phyloP scores from a whole-genome alignment of 2,113 vertebrate species.

The Ornithorhynchus anatinus region DNA sequence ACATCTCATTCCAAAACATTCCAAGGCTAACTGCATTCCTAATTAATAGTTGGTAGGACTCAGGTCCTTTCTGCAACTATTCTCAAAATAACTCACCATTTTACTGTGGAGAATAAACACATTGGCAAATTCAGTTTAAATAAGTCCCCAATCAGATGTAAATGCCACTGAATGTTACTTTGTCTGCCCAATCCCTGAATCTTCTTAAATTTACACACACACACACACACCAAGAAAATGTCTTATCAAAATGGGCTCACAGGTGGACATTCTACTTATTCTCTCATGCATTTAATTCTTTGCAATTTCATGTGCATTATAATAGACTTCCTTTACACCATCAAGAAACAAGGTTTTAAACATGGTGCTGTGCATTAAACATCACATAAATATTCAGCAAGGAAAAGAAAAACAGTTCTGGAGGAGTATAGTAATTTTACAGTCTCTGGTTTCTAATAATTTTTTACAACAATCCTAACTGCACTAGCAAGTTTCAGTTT shows the following conservation, averaged over 20 bases:
- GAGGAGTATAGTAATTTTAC: conserved; percentile 70
- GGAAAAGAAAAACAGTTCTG: conserved; percentile 62
- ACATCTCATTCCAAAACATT: not conserved
- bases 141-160: conserved; percentile 8
- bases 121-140: conserved; percentile 11
- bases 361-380: conserved; percentile 63
- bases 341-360: conserved; percentile 67
- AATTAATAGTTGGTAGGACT: not conserved
- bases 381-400: conserved; percentile 69
- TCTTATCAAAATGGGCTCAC: conserved; percentile 56
- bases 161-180: conserved; percentile 36
- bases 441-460: conserved; percentile 75
- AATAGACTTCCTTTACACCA: conserved; percentile 64
- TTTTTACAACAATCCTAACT: conserved; percentile 70
- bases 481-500: conserved; percentile 69
- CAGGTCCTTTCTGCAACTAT: not conserved
- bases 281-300: conserved; percentile 56
- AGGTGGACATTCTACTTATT: conserved; percentile 66
- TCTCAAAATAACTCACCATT: conserved; percentile 3
- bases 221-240: conserved; percentile 38
- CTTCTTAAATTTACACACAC: conserved; percentile 36
- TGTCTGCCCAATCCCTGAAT: conserved; percentile 22
- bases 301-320: conserved; percentile 54
- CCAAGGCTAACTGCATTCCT: not conserved
- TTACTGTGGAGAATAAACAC: not conserved